Conservation (phyloP, 2,797 vertebrate genomes). For the Pipistrellus pygmaeus region DNA sequence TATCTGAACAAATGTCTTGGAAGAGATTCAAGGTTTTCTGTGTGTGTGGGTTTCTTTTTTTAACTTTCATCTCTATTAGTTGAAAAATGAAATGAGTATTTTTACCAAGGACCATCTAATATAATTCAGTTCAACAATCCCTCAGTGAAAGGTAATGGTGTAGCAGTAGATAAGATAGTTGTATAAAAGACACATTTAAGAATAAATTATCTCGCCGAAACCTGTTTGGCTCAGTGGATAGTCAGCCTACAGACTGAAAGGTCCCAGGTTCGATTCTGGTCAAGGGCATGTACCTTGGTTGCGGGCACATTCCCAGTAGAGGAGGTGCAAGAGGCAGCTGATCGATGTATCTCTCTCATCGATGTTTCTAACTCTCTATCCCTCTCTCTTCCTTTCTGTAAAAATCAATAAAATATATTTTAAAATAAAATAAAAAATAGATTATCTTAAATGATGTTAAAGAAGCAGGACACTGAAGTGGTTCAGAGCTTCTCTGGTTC, state of each 20-base stretch:
- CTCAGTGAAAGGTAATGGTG: background rate
- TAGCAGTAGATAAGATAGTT: background rate
- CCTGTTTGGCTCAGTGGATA: no score
- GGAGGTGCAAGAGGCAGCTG: no score
- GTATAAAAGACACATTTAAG: background rate
- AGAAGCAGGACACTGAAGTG: background rate
- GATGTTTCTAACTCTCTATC: no score
- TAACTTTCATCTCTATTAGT: conserved; percentile 40
- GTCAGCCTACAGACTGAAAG: no score
- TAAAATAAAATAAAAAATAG: background rate
- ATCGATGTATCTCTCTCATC: no score
- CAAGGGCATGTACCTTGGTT: no score
- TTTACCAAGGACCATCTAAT: conserved; percentile 43
- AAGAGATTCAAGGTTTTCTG: background rate
- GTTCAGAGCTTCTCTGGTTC: background rate
- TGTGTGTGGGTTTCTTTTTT: background rate
- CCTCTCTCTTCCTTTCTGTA: no score
- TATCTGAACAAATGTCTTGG: conserved; percentile 46
- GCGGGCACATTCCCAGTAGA: no score
- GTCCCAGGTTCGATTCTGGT: no score
- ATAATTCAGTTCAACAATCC: conserved; percentile 35
- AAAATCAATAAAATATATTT: no score
- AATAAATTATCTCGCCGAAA: background rate
- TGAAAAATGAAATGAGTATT: conserved; percentile 53
- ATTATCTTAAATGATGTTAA: background rate